These are phyloP conservation scores for Scolanthus callimorphus DNA, from an alignment of 92 coral and sea anemone genomes.

Conservation along the genomic window DNA sequence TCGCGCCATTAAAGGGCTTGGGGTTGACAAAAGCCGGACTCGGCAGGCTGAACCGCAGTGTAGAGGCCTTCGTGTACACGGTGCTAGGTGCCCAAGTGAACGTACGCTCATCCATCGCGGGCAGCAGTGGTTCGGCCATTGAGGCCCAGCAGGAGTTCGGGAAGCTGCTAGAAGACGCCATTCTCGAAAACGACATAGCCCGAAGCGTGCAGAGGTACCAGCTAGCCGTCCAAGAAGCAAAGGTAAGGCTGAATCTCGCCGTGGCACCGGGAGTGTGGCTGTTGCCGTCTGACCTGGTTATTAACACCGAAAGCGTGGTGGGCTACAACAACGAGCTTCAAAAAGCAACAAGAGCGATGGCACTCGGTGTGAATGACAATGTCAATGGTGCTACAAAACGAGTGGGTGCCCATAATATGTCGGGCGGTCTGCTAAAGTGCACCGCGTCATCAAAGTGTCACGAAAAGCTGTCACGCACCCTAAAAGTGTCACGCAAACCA, in stretches of 20 bases:
- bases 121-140: not conserved
- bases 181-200: constrained; percentile 15
- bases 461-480: no score
- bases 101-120: constrained; percentile 6
- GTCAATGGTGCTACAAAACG: constrained; percentile 13
- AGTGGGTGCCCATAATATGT: constrained; percentile 22
- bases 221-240: constrained; percentile 24
- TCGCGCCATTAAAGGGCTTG: no score
- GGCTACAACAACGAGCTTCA: constrained; percentile 33
- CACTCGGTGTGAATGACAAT: constrained; percentile 24
- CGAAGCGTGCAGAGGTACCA: constrained; percentile 35
- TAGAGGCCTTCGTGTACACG: constrained; percentile 22
- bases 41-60: constrained; percentile 6
- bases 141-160: constrained; percentile 17
- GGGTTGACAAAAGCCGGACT: constrained; percentile 32
- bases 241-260: constrained; percentile 26
- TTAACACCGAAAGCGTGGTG: constrained; percentile 22
- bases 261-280: constrained; percentile 33
- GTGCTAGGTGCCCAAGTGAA: constrained; percentile 20
- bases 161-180: constrained; percentile 16
- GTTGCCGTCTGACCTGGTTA: constrained; percentile 7
- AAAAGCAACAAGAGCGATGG: constrained; percentile 27
- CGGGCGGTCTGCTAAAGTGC: not conserved
- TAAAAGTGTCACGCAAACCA: no score
- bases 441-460: no score